phyloP scores from a whole-genome alignment of 2,888 invertebrate species.

The Herminia tarsipennalis region DNA sequence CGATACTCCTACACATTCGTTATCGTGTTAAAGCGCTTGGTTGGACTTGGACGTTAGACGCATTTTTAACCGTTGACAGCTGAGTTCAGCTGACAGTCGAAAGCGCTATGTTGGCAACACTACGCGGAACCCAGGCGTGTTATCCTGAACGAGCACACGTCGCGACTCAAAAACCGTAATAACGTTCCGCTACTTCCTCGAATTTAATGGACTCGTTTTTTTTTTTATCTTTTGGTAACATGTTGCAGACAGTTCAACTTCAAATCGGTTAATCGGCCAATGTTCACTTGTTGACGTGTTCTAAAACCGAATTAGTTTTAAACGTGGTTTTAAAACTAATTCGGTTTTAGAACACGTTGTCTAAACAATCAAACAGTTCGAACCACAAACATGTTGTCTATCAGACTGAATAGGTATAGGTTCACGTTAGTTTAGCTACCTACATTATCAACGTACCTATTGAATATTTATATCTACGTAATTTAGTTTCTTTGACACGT shows the following conservation, averaged over 20 bases:
- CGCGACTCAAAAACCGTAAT: slow-evolving; percentile 52
- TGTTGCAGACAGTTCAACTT: slow-evolving; percentile 40
- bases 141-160: slow-evolving; percentile 12
- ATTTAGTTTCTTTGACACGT: no score
- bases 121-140: slow-evolving; percentile 7
- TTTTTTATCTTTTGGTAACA: slow-evolving; percentile 54
- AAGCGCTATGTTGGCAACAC: no score
- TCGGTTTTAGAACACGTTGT: slow-evolving; percentile 11
- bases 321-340: slow-evolving; percentile 20
- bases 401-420: no score
- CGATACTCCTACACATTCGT: no score
- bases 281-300: slow-evolving; percentile 20
- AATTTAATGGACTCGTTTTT: slow-evolving; percentile 57
- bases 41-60: no score
- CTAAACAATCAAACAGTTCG: no score
- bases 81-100: slow-evolving; percentile 13
- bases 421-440: no score
- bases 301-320: slow-evolving; percentile 18
- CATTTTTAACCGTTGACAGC: neutral
- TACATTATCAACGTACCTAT: no score
- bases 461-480: no score
- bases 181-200: slow-evolving; percentile 62
- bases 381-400: no score
- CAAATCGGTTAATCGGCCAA: slow-evolving; percentile 59
- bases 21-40: no score